Evolutionary conservation across 2,888 invertebrate species (phyloP).

Genomic region (Erebia palarica): DNA sequence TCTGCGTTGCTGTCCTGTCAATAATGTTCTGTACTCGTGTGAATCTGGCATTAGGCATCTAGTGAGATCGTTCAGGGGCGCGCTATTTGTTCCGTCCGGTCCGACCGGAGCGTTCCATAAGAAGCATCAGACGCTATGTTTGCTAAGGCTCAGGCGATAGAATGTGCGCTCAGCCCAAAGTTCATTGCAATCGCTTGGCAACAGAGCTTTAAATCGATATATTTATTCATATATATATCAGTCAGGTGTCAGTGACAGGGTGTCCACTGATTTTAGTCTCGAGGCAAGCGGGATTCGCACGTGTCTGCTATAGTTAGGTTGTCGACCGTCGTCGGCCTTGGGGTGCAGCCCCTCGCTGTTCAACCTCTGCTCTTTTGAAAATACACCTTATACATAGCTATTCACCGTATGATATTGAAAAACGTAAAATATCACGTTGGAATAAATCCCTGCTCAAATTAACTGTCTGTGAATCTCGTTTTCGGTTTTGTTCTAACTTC

Average conservation of each 20-base stretch:
- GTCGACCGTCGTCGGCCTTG: conserved; percentile 76
- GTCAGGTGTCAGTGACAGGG: conserved; percentile 29
- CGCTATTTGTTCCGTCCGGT: no score
- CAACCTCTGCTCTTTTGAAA: conserved; percentile 6
- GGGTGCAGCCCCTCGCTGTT: conserved; percentile 57
- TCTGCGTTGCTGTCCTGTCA: no score
- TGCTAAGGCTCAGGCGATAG: no score
- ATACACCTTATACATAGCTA: conserved; percentile 18
- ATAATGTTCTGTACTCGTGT: no score
- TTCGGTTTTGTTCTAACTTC: conserved; percentile 18
- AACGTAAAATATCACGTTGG: conserved; percentile 5
- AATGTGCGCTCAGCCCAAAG: no score
- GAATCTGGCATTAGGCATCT: no score
- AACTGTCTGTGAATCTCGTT: conserved; percentile 31
- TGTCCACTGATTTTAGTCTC: conserved; percentile 35
- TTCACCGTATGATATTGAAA: conserved; percentile 16
- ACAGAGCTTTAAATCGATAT: background rate
- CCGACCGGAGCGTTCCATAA: no score
- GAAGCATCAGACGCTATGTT: no score
- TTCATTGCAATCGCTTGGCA: background rate
- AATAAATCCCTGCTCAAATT: conserved; percentile 29
- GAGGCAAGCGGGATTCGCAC: conserved; percentile 72
- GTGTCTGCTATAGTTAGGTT: conserved; percentile 68
- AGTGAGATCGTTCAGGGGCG: no score
- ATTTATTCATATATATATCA: no score